These are phyloP conservation scores for Pyrocoelia pectoralis DNA, from an alignment of 2,888 invertebrate genomes.

Conservation along the genomic window DNA sequence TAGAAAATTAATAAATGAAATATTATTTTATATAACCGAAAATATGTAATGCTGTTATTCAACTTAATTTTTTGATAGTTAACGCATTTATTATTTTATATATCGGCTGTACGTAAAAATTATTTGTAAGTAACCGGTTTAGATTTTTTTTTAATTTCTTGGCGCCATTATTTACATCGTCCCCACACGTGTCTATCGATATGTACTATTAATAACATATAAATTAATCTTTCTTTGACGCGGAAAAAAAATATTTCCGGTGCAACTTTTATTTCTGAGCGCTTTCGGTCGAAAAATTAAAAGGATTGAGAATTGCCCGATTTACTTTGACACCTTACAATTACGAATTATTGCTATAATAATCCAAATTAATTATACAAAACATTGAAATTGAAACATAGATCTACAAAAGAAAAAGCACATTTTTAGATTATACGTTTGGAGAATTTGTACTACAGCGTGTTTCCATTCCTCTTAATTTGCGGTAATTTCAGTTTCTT, in stretches of 20 bases:
- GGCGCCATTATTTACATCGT: neutral
- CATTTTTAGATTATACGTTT: neutral
- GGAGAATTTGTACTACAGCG: neutral
- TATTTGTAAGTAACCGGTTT: neutral
- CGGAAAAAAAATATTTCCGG: neutral
- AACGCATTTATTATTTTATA: constrained; percentile 9
- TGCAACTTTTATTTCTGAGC: neutral
- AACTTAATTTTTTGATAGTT: neutral
- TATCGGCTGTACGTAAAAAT: neutral
- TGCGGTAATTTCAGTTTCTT: no score
- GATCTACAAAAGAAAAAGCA: neutral
- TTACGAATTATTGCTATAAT: neutral
- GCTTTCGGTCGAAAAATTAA: no score
- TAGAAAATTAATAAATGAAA: constrained; percentile 12
- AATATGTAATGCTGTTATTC: constrained; percentile 5
- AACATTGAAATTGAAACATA: neutral
- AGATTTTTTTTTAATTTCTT: neutral
- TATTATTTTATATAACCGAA: neutral
- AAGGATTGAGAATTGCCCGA: no score
- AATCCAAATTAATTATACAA: neutral
- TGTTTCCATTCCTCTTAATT: no score
- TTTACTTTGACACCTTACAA: no score
- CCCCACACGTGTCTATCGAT: neutral
- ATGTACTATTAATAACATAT: neutral
- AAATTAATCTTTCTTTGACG: neutral